Evolutionary conservation across 2,113 vertebrate genomes (phyloP).

Genomic region (Scytalopus superciliaris): DNA sequence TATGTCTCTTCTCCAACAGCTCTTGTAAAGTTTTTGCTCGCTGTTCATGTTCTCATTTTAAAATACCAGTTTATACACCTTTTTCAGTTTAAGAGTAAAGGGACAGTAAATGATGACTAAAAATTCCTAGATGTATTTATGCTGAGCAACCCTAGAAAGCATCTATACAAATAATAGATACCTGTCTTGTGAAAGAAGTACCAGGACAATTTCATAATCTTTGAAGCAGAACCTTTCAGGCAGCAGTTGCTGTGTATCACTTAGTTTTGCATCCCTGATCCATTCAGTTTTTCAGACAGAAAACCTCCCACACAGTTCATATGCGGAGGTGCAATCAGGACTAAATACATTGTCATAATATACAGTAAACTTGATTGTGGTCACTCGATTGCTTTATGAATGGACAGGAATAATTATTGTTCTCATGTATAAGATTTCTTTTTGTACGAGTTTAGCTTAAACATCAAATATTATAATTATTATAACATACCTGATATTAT

Average conservation of each 20-base stretch:
- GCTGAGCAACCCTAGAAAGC: not conserved
- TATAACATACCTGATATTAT: not conserved
- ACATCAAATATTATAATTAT: not conserved
- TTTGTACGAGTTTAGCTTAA: not conserved
- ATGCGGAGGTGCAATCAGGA: not conserved
- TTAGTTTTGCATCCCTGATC: not conserved
- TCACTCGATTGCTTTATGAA: not conserved
- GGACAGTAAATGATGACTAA: not conserved
- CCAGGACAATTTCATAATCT: not conserved
- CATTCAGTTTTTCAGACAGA: not conserved
- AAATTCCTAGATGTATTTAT: not conserved
- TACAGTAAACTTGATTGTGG: not conserved
- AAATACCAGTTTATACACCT: not conserved
- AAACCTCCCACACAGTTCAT: not conserved
- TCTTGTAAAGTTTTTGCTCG: not conserved
- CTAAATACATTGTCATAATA: not conserved
- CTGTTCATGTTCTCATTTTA: not conserved
- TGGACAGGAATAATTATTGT: not conserved
- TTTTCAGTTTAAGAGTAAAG: not conserved
- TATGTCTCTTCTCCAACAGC: not conserved
- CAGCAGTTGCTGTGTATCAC: not conserved
- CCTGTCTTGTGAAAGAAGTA: not conserved
- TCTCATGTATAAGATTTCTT: not conserved
- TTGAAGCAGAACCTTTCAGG: not conserved
- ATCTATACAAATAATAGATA: not conserved